Evolutionary conservation across 2,113 vertebrate genomes (phyloP), one percentile per base, ranked within the genome.

Genomic region (Cebidichthys violaceus): DNA sequence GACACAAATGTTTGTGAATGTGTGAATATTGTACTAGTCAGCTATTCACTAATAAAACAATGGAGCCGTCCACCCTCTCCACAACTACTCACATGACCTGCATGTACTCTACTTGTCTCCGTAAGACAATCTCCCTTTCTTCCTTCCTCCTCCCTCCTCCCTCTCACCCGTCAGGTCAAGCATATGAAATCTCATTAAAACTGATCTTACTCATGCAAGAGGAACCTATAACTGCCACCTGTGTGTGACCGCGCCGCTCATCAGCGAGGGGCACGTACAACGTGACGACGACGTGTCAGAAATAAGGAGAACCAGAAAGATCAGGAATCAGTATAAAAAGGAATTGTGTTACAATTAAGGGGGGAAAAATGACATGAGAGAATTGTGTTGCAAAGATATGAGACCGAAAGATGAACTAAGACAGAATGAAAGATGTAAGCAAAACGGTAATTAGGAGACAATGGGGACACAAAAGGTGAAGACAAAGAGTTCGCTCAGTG

Each of bases 111-210:
- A 5, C 33, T 57, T 15, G 29, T 52, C 65, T 70, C 24, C 17
- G 43, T 70, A 70, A 35, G 3, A 54, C 62, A 67, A 55, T 57
- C n/a, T 57, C n/a, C 29, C 27, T 17, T 39, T n/a, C 10, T 29
- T 27, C 52, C 39, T 55, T 20, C 77, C 11, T 47, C n/a, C 47
- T 43, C 50, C 77, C 11, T 47, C n/a, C 47, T 43, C 50, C 50
- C 37, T 52, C 52, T 70, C 6, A 67, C 61, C 71, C 57, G 59
- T 77, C 72, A 79, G 61, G 67, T 83, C 88, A 85, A 74, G 75
- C 60, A 82, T 31, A 79, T 79, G 57, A 76, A 77, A 85, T 85
- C 82, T 84, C 60, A 88, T 88, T 87, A 87, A 88, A 85, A 72
- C 77, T 57, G 43, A 79, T 62, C 81, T 87, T 77, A 79, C 75